These are phyloP conservation scores for Accipiter cooperii DNA, from an alignment of 2,113 vertebrate genomes.

Conservation along the genomic window DNA sequence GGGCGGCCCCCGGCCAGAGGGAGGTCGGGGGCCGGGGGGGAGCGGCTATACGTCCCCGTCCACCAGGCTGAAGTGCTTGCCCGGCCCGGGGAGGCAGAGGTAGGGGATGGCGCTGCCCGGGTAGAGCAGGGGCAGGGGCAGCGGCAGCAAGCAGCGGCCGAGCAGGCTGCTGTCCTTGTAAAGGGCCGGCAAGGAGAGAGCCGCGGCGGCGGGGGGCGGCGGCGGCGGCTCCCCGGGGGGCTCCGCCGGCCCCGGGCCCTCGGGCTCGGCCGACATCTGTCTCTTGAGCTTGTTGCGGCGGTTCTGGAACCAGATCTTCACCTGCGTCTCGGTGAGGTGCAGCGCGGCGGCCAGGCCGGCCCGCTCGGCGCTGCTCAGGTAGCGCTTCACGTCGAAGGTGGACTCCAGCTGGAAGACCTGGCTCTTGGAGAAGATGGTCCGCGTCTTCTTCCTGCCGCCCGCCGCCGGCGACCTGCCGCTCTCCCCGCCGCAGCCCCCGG, in stretches of 20 bases:
- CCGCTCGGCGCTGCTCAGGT: conserved; percentile 83
- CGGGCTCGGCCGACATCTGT: conserved; percentile 80
- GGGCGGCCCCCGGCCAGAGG: background rate
- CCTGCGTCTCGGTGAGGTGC: conserved; percentile 96
- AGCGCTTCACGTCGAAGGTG: conserved; percentile 68
- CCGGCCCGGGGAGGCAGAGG: conserved; percentile 80
- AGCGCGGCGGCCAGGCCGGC: conserved; percentile 91
- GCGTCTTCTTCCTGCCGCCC: too few relatives aligned
- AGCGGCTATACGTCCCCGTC: conserved; percentile 79
- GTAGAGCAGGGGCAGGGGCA: conserved; percentile 81
- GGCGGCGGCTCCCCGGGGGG: background rate
- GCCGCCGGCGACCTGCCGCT: too few relatives aligned
- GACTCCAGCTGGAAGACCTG: too few relatives aligned
- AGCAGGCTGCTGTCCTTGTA: conserved; percentile 80
- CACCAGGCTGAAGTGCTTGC: conserved; percentile 81
- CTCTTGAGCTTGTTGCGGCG: conserved; percentile 89
- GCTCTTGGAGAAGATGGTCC: conserved; percentile 61
- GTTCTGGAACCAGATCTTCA: conserved; percentile 99
- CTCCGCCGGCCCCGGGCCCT: conserved; percentile 69
- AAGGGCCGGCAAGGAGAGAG: conserved; percentile 72
- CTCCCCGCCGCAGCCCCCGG: too few relatives aligned
- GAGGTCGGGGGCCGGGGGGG: background rate
- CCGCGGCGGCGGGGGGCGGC: background rate
- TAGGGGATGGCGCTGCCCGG: conserved; percentile 79
- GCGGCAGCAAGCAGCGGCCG: conserved; percentile 78